Evolutionary conservation across 2,113 vertebrate genomes (phyloP), one percentile per base, ranked within the genome.

Genomic region (Danionella cerebrum): DNA sequence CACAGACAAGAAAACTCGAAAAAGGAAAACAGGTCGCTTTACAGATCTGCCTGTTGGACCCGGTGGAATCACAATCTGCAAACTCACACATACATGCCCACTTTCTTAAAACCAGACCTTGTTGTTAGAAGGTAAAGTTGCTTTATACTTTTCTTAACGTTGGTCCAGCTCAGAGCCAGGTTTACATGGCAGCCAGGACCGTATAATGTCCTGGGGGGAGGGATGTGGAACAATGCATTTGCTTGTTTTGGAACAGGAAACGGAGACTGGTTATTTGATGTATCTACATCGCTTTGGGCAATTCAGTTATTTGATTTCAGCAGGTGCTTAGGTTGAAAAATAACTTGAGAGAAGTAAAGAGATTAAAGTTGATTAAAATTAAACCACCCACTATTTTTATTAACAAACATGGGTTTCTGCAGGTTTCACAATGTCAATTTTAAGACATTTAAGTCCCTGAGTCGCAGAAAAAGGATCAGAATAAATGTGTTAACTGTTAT

Each of bases 251-350:
- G 71, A 65, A 77, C 70, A 60, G 33, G 31, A 55, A 53, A 36
- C 64, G 33, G 14, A 44, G 38, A 50, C 69, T 41, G 7, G 45
- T 69, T 9, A 44, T 44, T 9, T 6, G 29, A 29, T 24, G 71
- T 42, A 70, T 74, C 70, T 35, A 65, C 76, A 2, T 75, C 67
- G 80, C 77, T 74, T 80, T 80, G 79, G 72, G 39, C 79, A 38
- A 58, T 62, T 72, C 71, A 82, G 80, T 79, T 81, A 66, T 63
- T 75, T 67, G 82, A 77, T 81, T 82, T 83, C 80, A 76, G 81
- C 85, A 89, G 85, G 82, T 86, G 83, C 69, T 11, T 77, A 39
- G 82, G 47, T 36, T 57, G 79, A 82, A 80, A 81, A 82, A 10
- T 79, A 48, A 54, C 72, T 83, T 86, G 78, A 60, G 71, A 66